phyloP scores from a whole-genome alignment of 2,888 invertebrate species.

The Amphimallon solstitiale region DNA sequence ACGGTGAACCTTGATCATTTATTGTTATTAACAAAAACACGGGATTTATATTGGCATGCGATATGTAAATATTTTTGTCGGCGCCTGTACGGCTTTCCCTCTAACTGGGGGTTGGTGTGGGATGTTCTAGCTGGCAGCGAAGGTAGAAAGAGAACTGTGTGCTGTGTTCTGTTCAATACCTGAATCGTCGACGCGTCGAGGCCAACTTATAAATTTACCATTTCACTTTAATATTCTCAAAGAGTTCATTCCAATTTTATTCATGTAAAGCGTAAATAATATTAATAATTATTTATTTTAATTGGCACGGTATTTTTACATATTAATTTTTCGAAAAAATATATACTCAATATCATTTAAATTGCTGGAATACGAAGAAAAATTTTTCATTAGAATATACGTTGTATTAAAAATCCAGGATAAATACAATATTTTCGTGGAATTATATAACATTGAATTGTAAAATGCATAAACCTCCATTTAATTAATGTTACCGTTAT shows the following conservation, averaged over 20 bases:
- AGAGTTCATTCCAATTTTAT: slow-evolving; percentile 16
- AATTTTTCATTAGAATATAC: too few relatives aligned
- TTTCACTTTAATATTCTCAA: slow-evolving; percentile 25
- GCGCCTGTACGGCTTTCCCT: slow-evolving; percentile 65
- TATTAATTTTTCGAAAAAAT: too few relatives aligned
- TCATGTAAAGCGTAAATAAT: too few relatives aligned
- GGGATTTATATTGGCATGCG: slow-evolving; percentile 52
- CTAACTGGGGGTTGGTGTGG: slow-evolving; percentile 59
- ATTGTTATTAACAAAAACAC: slow-evolving; percentile 20
- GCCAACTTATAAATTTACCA: slow-evolving; percentile 51
- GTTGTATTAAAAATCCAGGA: too few relatives aligned
- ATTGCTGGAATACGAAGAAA: too few relatives aligned
- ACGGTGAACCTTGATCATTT: not conserved
- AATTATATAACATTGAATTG: not conserved
- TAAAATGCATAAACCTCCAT: slow-evolving; percentile 18
- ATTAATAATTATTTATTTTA: too few relatives aligned
- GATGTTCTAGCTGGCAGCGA: slow-evolving; percentile 51
- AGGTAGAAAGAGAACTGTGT: slow-evolving; percentile 30
- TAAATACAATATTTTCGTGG: not conserved
- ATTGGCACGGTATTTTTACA: too few relatives aligned
- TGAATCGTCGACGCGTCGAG: slow-evolving; percentile 60
- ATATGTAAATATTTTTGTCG: slow-evolving; percentile 66
- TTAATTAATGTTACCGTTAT: slow-evolving; percentile 29
- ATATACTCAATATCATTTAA: too few relatives aligned
- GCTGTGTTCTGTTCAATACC: slow-evolving; percentile 55